Evolutionary conservation across 2,113 vertebrate genomes (phyloP).

Genomic region (Anoura caudifer): DNA sequence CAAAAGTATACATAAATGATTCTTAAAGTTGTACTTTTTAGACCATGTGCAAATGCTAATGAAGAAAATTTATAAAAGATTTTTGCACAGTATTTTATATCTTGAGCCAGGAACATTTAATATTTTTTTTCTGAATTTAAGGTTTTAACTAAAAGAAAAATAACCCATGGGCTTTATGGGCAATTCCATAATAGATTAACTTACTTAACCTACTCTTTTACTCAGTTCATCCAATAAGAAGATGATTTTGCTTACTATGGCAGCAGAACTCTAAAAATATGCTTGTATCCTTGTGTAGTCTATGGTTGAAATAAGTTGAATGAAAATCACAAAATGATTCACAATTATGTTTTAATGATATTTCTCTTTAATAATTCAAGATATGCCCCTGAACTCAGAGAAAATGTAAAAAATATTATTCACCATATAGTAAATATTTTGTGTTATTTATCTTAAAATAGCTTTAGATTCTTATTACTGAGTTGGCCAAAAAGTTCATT

Average conservation of each 20-base stretch:
- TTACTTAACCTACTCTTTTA: neutral
- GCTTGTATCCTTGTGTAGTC: neutral
- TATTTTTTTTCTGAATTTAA: constrained; percentile 12
- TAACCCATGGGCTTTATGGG: neutral
- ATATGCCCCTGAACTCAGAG: neutral
- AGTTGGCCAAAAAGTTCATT: too few species aligned
- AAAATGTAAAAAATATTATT: neutral
- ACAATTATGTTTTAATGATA: neutral
- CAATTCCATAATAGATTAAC: neutral
- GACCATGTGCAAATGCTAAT: neutral
- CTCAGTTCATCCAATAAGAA: neutral
- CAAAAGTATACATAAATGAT: neutral
- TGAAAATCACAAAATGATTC: neutral
- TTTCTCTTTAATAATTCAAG: neutral
- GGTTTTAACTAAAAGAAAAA: neutral
- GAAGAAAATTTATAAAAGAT: neutral
- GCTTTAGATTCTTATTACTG: neutral
- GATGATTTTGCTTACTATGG: neutral
- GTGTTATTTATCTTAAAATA: neutral
- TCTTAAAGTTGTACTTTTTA: neutral
- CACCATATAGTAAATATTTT: neutral
- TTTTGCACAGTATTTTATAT: neutral
- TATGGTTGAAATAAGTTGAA: neutral
- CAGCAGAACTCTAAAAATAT: neutral
- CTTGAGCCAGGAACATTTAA: neutral